Evolutionary conservation across 2,888 invertebrate genomes (phyloP), one percentile per base, ranked within the genome.

Genomic region (Amblyjoppa fuscipennis): DNA sequence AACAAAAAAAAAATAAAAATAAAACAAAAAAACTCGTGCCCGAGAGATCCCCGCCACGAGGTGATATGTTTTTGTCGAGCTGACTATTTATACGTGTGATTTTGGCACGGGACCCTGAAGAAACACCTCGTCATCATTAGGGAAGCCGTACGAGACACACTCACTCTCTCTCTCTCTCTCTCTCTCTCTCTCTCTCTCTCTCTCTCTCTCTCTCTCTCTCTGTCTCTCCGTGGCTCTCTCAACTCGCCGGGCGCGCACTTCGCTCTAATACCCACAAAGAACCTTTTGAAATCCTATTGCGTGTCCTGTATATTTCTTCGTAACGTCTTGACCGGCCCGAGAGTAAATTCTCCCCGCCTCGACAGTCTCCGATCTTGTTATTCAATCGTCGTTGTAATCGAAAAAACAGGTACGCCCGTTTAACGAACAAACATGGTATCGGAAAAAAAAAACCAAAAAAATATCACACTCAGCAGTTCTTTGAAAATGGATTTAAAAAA

Each of bases 1-100:
- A 31, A 31, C 31, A 53, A 4, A 31, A 70, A 61, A 41, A 79
- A 75, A 28, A 0, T 0, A 45, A n/a, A 20, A 45, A 70, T 38
- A 41, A 78, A 74, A 25, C 2, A 25, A 13, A 28, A 25, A 59
- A 59, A 70, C 25, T 25, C 51, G 38, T 20, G 13, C 13, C 68
- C 38, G 66, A 41, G 38, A 20, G 49, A 64, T 51, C 25, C 71
- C 73, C 79, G 79, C 83, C 83, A 87, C 81, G 78, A 68, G 80
- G 69, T 80, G 84, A 85, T 83, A 87, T 88, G 87, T 87, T 89
- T 89, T 89, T 89, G 87, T 89, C 87, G 87, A 85, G 78, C 69
- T 68, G 80, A 77, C 89, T 90, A 90, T 90, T 90, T 89, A 90
- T 90, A 90, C 84, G 75, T 85, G 71, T 78, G 76, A 74, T 89